Base-by-base conservation (phyloP, 2,113 vertebrate species). In the Misgurnus anguillicaudatus region DNA sequence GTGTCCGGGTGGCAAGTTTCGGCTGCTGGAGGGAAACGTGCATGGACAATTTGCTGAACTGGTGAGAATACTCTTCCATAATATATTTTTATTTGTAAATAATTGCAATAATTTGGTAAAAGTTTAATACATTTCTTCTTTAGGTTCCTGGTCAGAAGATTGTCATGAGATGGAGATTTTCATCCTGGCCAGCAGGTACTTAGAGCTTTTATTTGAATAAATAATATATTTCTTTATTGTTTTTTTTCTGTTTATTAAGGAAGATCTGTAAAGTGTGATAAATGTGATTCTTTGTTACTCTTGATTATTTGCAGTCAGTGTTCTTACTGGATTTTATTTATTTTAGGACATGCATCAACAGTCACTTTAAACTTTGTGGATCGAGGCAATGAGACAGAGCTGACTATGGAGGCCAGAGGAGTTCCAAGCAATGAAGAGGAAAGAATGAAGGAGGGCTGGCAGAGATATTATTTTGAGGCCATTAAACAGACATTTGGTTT, bases 401-500 rank as follows among this genome's bases (percentile, higher is more conserved):
- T 95, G 77, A 84, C 74, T 64, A 88, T 96, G 91, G 94, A 95
- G 82, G 94, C 93, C 41, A 92, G 87, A 31, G 94, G 94, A 17
- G 80, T 96, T 61, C 95, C 95, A 53, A 91, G 91, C 72, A 91
- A 86, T 0, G 95, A 96, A 88, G 95, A 95, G 69, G 95, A 96
- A 80, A 86, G 92, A 84, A 97, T 95, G 73, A 91, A 91, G 84
- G 94, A 96, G 89, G 97, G 96, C 75, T 98, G 96, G 96, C 94
- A 89, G 85, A 92, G 94, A 81, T 97, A 98, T 84, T 98, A 98
- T 88, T 96, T 98, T 0, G 92, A 95, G 83, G 94, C 95, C 90
- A 97, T 98, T 86, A 97, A 96, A 91, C 95, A 96, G 92, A 97
- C 95, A 6, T 98, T 98, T 85, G 95, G 96, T 82, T 97, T 94